Base-by-base conservation (phyloP, 92 coral and sea anemone genomes). In the Zoanthus sansibaricus region DNA sequence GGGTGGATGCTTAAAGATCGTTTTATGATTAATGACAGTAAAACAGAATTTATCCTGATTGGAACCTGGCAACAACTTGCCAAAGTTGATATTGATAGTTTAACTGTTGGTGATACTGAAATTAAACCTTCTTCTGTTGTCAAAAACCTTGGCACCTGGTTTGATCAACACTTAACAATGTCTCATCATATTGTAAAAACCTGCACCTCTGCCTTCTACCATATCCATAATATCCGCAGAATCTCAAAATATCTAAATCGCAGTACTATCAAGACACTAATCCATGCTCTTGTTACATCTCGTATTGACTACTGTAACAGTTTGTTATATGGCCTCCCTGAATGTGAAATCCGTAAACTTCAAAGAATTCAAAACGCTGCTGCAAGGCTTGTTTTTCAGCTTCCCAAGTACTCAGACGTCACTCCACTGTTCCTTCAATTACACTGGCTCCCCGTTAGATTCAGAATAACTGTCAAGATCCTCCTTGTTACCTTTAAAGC, bases 61-160 rank as follows among this genome's bases (percentile, higher is more conserved):
- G 87, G 87, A 3, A 84, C 87, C 68, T 67, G 80, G 54, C 87
- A 71, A 15, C 87, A 84, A 18, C 68, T 84, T 61, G 37, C 71
- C 32, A 66, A 66, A 66, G 33, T 66, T 66, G 37, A 66, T 66
- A 25, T 25, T 18, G 18, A 58, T 58, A 58, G 66, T 58, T 25
- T 66, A 25, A 66, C 71, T 66, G 71, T 66, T 18, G 71, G 33
- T 66, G 71, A 66, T 18, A 66, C 71, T 25, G 37, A 66, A 18
- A 66, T 66, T 25, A 25, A 72, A 32, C 88, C 88, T 16, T 52
- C 70, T 45, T n/a, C 87, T 16, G 31, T 45, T 42, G 68, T 72
- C 17, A 84, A 76, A 47, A 73, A 86, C 72, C 83, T 86, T 33
- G 89, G 89, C 18, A 33, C 72, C 75, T 86, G 89, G 89, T 76